Evolutionary conservation across 1,140 invertebrate genomes (phyloP).

Genomic region (Cecropterus lyciades): DNA sequence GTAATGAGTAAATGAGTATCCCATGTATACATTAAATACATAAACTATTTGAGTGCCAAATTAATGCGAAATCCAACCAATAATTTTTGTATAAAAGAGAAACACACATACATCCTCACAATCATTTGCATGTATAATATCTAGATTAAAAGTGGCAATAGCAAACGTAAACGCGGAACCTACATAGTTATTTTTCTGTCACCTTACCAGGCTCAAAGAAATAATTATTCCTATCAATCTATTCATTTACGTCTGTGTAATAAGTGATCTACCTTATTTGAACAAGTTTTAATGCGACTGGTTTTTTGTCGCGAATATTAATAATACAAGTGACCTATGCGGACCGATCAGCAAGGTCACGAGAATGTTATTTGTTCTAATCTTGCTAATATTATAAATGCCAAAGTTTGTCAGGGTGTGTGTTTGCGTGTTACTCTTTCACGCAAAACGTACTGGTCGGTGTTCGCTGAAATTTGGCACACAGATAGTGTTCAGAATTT

Average conservation of each 20-base stretch:
- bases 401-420: background rate
- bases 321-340: constrained; percentile 20
- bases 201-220: background rate
- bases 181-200: background rate
- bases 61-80: no score
- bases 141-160: background rate
- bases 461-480: no score
- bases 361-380: constrained; percentile 6
- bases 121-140: no score
- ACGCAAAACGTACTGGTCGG: no score
- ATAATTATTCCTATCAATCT: constrained; percentile 3
- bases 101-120: no score
- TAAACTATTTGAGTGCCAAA: no score
- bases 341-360: constrained; percentile 15
- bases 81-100: no score
- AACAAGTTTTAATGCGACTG: constrained; percentile 20
- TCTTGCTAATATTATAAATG: background rate
- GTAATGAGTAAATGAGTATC: no score
- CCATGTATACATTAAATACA: no score
- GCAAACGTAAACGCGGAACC: background rate
- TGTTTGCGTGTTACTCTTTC: no score
- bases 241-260: constrained; percentile 12
- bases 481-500: no score
- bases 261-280: constrained; percentile 19
- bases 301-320: constrained; percentile 14